phyloP scores from a whole-genome alignment of 2,888 invertebrate species.

The Petrolisthes manimaculis region DNA sequence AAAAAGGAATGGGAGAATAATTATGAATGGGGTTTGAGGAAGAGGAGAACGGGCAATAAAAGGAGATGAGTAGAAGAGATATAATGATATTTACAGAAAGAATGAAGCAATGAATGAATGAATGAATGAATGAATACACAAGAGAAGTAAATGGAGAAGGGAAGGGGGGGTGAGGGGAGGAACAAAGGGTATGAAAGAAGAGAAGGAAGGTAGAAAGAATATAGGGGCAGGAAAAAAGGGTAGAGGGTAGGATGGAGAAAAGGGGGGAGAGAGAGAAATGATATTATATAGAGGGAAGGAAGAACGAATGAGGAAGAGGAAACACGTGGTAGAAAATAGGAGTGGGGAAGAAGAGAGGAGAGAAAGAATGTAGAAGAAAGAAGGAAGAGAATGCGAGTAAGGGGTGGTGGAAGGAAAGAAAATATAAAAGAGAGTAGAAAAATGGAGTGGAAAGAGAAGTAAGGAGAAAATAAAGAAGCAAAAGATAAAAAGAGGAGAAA shows the following conservation, averaged over 20 bases:
- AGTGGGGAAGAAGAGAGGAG: not conserved
- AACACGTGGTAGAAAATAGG: not conserved
- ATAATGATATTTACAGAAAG: no score
- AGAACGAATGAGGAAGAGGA: not conserved
- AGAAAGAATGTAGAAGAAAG: not conserved
- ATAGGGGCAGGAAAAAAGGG: not conserved
- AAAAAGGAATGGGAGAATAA: no score
- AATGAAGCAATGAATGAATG: not conserved
- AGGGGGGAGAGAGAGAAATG: not conserved
- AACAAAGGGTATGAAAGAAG: not conserved
- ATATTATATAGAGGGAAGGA: not conserved
- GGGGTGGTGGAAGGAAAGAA: not conserved
- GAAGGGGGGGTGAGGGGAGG: no score
- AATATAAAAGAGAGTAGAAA: conserved; percentile 7
- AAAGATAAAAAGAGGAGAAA: no score
- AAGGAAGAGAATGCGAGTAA: not conserved
- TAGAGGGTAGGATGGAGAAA: conserved; percentile 5
- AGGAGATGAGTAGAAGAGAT: no score
- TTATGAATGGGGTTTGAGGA: no score
- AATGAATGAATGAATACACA: not conserved
- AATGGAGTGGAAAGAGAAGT: conserved; percentile 3
- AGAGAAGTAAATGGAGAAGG: not conserved
- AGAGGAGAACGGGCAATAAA: no score
- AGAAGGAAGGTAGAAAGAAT: not conserved
- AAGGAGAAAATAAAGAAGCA: not conserved